Percentiles rank a stretch among this genome's conserved stretches.
Evolutionary conservation across 1,140 invertebrate genomes (phyloP).

Genomic region (Drosophila virilis): DNA sequence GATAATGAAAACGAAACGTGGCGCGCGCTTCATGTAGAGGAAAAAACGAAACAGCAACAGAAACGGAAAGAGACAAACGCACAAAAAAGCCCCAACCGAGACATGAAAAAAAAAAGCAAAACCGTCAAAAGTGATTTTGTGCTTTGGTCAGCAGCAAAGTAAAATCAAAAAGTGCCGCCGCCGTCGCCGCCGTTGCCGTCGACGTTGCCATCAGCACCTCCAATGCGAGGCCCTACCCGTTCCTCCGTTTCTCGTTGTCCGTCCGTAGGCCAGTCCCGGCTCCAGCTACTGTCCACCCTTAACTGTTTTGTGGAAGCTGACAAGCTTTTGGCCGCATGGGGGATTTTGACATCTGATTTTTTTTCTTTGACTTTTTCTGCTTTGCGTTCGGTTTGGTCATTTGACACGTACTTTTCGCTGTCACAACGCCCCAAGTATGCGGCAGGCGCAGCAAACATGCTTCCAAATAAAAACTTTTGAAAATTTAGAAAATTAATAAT

Average conservation of each 20-base stretch:
- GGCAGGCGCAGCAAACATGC: background rate
- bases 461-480: too few species aligned
- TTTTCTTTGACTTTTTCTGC: slow-evolving; percentile 23
- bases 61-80: slow-evolving; percentile 23
- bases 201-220: slow-evolving; percentile 52
- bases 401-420: slow-evolving; percentile 44
- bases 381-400: slow-evolving; percentile 32
- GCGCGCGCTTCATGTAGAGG: slow-evolving; percentile 61
- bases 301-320: slow-evolving; percentile 64
- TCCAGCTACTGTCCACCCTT: slow-evolving; percentile 40
- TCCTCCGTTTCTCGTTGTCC: background rate
- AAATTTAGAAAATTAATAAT: too few species aligned
- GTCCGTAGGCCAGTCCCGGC: slow-evolving; percentile 4
- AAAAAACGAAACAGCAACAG: slow-evolving; percentile 21
- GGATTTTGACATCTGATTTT: slow-evolving; percentile 66
- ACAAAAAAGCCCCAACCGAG: slow-evolving; percentile 51
- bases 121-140: slow-evolving; percentile 82
- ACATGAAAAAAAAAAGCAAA: slow-evolving; percentile 68
- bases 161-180: slow-evolving; percentile 72
- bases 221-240: slow-evolving; percentile 5
- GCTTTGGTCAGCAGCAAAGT: slow-evolving; percentile 68
- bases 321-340: slow-evolving; percentile 49
- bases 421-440: slow-evolving; percentile 27
- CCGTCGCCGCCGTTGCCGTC: slow-evolving; percentile 7
- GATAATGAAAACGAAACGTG: slow-evolving; percentile 81